These are phyloP conservation scores for Centrocercus urophasianus DNA, from an alignment of 2,113 vertebrate species.

Conservation along the genomic window DNA sequence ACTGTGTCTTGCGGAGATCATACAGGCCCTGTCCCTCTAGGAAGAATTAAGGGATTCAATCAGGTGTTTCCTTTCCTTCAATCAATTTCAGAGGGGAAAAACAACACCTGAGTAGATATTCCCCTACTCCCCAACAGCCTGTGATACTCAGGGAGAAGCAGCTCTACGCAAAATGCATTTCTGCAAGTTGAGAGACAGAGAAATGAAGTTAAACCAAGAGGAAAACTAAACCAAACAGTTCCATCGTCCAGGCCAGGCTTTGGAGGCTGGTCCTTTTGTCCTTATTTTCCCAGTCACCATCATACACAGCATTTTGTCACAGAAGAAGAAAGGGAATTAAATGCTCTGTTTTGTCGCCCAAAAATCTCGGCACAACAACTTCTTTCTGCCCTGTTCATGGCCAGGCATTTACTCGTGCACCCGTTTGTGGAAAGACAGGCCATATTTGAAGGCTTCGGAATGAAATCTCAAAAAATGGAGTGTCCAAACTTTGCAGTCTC, in stretches of 20 bases:
- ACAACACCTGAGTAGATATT: neutral
- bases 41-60: neutral
- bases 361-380: neutral
- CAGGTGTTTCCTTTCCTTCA: neutral
- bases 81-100: neutral
- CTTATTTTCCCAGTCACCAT: neutral
- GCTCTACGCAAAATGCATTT: neutral
- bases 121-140: neutral
- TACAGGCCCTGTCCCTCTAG: neutral
- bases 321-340: neutral
- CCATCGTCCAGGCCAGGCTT: neutral
- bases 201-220: neutral
- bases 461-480: constrained; percentile 19
- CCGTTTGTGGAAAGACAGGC: neutral
- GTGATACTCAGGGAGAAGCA: neutral
- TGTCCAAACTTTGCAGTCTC: constrained; percentile 8
- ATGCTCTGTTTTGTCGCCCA: neutral
- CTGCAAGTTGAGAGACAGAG: neutral
- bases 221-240: neutral
- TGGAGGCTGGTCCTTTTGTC: neutral
- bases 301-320: neutral
- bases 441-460: constrained; percentile 3
- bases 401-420: neutral
- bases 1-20: neutral
- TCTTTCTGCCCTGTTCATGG: neutral